Percentiles rank a stretch among this genome's conserved stretches.
These are phyloP conservation scores for Drosophila flavopinicola DNA, from an alignment of 2,888 invertebrate species.

Conservation along the genomic window DNA sequence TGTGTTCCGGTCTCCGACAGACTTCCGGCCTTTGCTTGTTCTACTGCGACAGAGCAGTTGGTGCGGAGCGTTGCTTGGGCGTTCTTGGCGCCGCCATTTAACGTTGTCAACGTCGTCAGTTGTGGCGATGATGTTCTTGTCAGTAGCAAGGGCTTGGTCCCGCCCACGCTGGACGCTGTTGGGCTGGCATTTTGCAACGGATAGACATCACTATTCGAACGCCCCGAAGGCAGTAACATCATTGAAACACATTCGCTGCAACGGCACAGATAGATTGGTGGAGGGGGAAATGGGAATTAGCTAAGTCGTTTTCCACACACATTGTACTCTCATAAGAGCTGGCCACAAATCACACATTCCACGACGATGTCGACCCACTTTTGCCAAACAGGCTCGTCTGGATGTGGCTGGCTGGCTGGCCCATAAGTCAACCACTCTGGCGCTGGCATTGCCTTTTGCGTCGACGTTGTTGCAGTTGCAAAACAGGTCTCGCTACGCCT, in stretches of 20 bases:
- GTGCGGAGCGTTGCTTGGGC: slow-evolving; percentile 51
- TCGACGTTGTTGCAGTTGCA: slow-evolving; percentile 15
- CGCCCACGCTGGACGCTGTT: slow-evolving; percentile 41
- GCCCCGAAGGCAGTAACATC: slow-evolving; percentile 84
- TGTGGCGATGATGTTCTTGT: slow-evolving; percentile 79
- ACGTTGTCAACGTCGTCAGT: slow-evolving; percentile 61
- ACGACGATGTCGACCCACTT: slow-evolving; percentile 59
- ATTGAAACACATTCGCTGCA: slow-evolving; percentile 82
- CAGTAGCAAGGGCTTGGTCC: slow-evolving; percentile 69
- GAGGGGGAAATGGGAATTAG: slow-evolving; percentile 15
- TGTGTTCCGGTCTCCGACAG: slow-evolving; percentile 71
- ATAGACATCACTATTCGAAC: slow-evolving; percentile 83
- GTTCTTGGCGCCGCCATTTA: slow-evolving; percentile 57
- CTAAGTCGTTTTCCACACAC: slow-evolving; percentile 50
- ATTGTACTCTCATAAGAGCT: slow-evolving; percentile 34
- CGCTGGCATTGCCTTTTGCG: slow-evolving; percentile 33
- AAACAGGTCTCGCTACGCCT: slow-evolving; percentile 58
- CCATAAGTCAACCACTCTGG: slow-evolving; percentile 71
- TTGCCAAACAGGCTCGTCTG: slow-evolving; percentile 70
- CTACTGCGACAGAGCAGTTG: slow-evolving; percentile 28
- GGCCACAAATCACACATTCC: slow-evolving; percentile 72
- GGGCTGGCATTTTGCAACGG: slow-evolving; percentile 75
- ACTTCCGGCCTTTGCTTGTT: slow-evolving; percentile 69
- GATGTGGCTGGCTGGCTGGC: slow-evolving; percentile 35
- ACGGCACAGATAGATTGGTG: slow-evolving; percentile 8